Percentiles rank a stretch among this genome's conserved stretches.
phyloP scores from a whole-genome alignment of 2,797 vertebrate species.

The Hapalemur alaotrensis region DNA sequence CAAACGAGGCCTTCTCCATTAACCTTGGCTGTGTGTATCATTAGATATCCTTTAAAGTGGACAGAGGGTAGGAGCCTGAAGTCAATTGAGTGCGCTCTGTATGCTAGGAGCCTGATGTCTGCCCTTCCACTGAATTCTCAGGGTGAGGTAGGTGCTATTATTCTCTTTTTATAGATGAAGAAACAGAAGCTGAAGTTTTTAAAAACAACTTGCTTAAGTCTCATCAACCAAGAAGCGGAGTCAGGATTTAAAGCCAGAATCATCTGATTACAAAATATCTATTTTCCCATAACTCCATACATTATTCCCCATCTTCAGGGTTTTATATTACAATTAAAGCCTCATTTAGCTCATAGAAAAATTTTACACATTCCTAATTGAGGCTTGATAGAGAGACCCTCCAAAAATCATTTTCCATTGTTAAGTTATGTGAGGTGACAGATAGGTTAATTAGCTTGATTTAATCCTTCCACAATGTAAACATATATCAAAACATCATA shows the following conservation, averaged over 20 bases:
- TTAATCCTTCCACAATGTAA: not conserved
- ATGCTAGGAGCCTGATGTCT: not conserved
- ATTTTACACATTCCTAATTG: not conserved
- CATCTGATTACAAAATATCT: not conserved
- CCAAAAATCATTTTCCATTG: not conserved
- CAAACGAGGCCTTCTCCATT: not conserved
- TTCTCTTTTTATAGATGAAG: not conserved
- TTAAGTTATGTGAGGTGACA: not conserved
- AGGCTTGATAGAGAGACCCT: not conserved
- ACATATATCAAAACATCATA: not conserved
- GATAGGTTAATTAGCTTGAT: not conserved
- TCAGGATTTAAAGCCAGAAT: not conserved
- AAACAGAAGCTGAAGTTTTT: not conserved
- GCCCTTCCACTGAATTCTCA: not conserved
- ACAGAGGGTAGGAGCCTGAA: not conserved
- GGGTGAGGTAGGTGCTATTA: not conserved
- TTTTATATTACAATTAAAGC: not conserved
- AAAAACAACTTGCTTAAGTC: not conserved
- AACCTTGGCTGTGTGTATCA: not conserved
- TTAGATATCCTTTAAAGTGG: not conserved
- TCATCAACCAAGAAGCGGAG: not conserved
- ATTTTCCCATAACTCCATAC: not conserved
- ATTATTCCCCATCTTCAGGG: not conserved
- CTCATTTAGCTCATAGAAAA: not conserved
- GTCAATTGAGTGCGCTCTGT: not conserved